These are phyloP conservation scores for Plestiodon gilberti DNA, from an alignment of 2,113 vertebrate species.

Conservation along the genomic window DNA sequence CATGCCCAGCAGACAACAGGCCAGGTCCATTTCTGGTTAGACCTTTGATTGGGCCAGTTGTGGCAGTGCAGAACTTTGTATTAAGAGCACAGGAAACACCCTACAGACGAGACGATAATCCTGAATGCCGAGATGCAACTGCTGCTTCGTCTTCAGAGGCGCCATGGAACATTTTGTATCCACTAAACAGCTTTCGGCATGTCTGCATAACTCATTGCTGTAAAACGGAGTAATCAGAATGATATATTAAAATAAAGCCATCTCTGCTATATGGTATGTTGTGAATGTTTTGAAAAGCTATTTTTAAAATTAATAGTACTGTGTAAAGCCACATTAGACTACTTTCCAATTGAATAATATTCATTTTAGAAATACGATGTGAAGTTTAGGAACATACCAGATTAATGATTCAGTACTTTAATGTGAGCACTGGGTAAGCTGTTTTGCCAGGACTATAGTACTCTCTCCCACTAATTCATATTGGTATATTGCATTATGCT, in stretches of 20 bases:
- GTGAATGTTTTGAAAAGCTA: constrained; percentile 68
- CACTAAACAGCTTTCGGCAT: constrained; percentile 1
- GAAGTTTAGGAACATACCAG: constrained; percentile 46
- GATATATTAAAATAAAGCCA: constrained; percentile 57
- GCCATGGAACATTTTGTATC: neutral
- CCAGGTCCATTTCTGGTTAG: too few relatives aligned
- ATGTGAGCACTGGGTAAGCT: constrained; percentile 7
- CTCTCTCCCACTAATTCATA: neutral
- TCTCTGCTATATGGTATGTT: constrained; percentile 65
- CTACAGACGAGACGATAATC: neutral
- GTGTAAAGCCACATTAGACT: constrained; percentile 42
- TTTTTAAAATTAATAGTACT: constrained; percentile 71
- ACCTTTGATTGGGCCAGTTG: too few relatives aligned
- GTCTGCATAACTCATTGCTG: constrained; percentile 38
- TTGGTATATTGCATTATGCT: neutral
- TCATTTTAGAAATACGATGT: constrained; percentile 36
- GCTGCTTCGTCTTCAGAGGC: neutral
- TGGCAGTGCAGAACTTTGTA: too few relatives aligned
- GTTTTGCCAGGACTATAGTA: constrained; percentile 5
- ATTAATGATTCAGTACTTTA: constrained; percentile 53
- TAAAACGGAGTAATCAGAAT: constrained; percentile 54
- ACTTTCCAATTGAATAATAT: constrained; percentile 39
- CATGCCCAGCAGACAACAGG: too few relatives aligned
- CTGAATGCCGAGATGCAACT: neutral
- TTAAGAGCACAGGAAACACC: too few relatives aligned